These are phyloP conservation scores for Hoplias malabaricus DNA, from an alignment of 2,113 vertebrate genomes.

Conservation along the genomic window DNA sequence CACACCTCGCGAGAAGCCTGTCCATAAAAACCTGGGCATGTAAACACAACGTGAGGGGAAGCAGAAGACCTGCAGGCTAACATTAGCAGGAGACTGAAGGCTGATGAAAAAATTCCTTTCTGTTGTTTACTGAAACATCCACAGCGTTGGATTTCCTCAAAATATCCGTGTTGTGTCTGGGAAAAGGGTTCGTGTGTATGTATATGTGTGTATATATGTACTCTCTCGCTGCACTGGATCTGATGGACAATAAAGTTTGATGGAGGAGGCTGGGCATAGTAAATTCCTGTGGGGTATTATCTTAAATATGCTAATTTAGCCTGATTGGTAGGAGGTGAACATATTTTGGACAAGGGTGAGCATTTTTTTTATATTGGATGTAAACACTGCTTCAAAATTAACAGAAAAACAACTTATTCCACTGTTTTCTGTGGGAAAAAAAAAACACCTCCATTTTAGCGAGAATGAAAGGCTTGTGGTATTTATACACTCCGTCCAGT, in stretches of 20 bases:
- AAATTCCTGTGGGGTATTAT: slow-evolving; percentile 58
- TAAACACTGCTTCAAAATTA: slow-evolving; percentile 5
- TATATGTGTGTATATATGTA: too few relatives aligned
- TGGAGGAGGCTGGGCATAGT: slow-evolving; percentile 41
- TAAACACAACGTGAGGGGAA: slow-evolving; percentile 14
- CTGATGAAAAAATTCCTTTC: neutral
- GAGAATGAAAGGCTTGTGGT: too few relatives aligned
- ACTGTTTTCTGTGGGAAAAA: neutral
- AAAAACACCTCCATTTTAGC: too few relatives aligned
- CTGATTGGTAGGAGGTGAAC: slow-evolving; percentile 18
- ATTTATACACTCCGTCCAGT: too few relatives aligned
- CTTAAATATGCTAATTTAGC: slow-evolving; percentile 51
- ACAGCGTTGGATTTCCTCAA: slow-evolving; percentile 19
- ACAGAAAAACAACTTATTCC: slow-evolving; percentile 1
- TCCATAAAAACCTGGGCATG: slow-evolving; percentile 27
- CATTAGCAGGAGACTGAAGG: neutral
- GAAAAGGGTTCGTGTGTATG: slow-evolving; percentile 44
- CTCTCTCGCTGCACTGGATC: slow-evolving; percentile 33
- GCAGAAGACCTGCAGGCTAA: slow-evolving; percentile 3
- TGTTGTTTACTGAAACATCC: slow-evolving; percentile 40
- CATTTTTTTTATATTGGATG: neutral
- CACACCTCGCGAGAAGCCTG: neutral
- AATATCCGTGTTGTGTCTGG: slow-evolving; percentile 43
- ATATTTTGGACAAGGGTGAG: slow-evolving; percentile 14
- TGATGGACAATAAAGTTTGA: slow-evolving; percentile 47